Evolutionary conservation across 1,140 invertebrate genomes (phyloP).

Genomic region (Cylas formicarius): DNA sequence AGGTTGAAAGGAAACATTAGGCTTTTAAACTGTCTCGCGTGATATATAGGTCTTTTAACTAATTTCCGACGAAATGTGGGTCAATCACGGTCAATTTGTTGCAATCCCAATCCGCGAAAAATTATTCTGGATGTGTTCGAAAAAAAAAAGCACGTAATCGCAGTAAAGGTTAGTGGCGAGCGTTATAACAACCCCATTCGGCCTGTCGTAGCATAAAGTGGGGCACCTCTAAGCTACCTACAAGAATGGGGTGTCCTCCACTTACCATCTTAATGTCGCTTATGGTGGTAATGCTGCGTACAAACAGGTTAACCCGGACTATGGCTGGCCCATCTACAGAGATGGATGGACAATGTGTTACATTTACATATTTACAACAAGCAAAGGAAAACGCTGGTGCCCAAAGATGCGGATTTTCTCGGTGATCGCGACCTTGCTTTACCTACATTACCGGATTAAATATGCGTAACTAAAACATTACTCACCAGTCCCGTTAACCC

Average conservation of each 20-base stretch:
- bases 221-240: conserved; percentile 35
- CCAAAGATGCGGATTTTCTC: too few species aligned
- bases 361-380: conserved; percentile 31
- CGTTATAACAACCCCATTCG: conserved; percentile 31
- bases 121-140: too few species aligned
- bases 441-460: conserved; percentile 20
- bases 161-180: too few species aligned
- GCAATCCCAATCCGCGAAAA: too few species aligned
- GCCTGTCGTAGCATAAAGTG: conserved; percentile 33
- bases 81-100: too few species aligned
- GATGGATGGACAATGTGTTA: conserved; percentile 33
- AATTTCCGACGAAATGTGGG: too few species aligned
- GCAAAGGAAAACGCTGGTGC: conserved; percentile 18
- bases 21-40: too few species aligned
- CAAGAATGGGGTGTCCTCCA: conserved; percentile 39
- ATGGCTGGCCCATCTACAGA: conserved; percentile 83
- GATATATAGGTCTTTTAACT: too few species aligned
- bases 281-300: conserved; percentile 93
- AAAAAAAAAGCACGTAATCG: too few species aligned
- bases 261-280: conserved; percentile 99
- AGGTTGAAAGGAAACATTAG: too few species aligned
- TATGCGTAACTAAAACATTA: conserved; percentile 24
- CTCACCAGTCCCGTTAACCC: conserved; percentile 87
- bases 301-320: conserved; percentile 93
- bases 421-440: conserved; percentile 13